Base-by-base conservation (phyloP, 1,140 invertebrate species). In the Hormaphis cornu region DNA sequence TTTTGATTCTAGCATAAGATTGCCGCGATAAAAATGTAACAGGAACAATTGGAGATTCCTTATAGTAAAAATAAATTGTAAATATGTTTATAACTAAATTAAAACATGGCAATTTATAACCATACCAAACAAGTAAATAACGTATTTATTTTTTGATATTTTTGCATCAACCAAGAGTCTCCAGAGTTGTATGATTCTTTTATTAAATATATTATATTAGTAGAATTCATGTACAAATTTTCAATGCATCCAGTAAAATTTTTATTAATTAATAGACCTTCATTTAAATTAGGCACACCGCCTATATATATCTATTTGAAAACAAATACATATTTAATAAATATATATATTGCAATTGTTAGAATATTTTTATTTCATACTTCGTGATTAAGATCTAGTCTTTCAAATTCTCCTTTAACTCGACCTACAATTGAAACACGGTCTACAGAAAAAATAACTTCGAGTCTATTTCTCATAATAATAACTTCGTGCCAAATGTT, bases 401-500 rank as follows among this genome's bases (percentile, higher is more conserved):
- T 82, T 69, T 85, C 87, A 79, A 95, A 98, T 77, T 96, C 90
- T 42, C 93, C 93, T 74, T 90, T 87, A 44, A 97, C 87, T 72
- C 85, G 84, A n/a, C 88, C 87, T 44, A 85, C 82, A 0, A 95
- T 89, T 28, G 93, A 83, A 1, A 97, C 90, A 71, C 95, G 84
- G 80, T 98, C 96, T 2, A 98, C 94, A 0, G 91, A 93, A 33
- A 73, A 71, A 16, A 88, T 83, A 44, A 97, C 83, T 73, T 93
- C 87, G 56, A 87, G 85, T 35, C 87, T 80, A 74, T 91, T 88
- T 35, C 95, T 80, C 0, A 87, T 89, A 53, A 98, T 89, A 10
- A 92, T 84, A 33, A 98, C 91, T 78, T 98, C 95, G 77, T 98
- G 95, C 95, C 95, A 98, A 76, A 96, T 87, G 78, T 96, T 95